Percentiles rank a stretch among this genome's conserved stretches.
These are phyloP conservation scores for Grammomys surdaster DNA, from an alignment of 2,113 vertebrate genomes.

Conservation along the genomic window DNA sequence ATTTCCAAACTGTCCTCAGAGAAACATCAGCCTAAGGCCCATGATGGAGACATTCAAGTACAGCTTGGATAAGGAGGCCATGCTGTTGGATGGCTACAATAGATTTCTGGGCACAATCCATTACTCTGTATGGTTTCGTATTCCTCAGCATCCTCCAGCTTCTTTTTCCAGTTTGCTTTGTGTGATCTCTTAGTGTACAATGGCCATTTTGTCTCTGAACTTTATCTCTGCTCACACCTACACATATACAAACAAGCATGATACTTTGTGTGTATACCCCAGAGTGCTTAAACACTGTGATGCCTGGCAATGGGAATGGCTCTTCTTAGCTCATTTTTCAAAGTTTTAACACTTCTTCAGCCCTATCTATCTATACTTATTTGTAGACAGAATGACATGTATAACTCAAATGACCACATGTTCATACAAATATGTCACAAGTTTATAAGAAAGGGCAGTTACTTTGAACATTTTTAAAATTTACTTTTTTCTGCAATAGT, in stretches of 20 bases:
- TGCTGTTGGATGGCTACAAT: not conserved
- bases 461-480: not conserved
- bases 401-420: not conserved
- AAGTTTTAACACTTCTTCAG: not conserved
- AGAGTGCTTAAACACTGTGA: not conserved
- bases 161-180: not conserved
- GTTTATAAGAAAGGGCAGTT: not conserved
- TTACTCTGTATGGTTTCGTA: not conserved
- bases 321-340: not conserved
- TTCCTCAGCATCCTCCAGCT: not conserved
- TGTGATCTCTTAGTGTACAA: not conserved
- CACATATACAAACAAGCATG: not conserved
- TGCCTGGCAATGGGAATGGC: not conserved
- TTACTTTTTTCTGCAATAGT: not conserved
- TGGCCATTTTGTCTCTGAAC: not conserved
- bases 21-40: not conserved
- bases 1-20: not conserved
- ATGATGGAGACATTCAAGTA: not conserved
- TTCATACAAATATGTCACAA: not conserved
- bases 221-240: not conserved
- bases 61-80: rapidly evolving
- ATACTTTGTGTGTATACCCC: not conserved
- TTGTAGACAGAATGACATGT: not conserved
- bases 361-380: not conserved
- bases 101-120: no score